phyloP scores from a whole-genome alignment of 1,140 invertebrate species.

The Trichomalopsis sarcophagae region DNA sequence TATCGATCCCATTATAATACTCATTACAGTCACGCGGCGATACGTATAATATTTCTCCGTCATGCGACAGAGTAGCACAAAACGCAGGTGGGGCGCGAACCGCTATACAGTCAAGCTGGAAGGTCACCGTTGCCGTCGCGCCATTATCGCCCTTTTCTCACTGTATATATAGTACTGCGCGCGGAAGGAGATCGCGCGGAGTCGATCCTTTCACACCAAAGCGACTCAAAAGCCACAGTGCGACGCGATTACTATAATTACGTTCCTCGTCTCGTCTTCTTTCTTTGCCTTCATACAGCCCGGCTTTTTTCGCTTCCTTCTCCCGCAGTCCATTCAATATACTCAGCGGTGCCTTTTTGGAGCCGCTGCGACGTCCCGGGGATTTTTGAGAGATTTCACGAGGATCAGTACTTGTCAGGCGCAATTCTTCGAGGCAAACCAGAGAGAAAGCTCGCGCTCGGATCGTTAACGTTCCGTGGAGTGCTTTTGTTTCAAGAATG shows the following conservation, averaged over 20 bases:
- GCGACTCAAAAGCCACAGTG: not conserved
- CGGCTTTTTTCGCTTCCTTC: not conserved
- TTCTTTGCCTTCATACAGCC: not conserved
- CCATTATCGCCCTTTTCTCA: not conserved
- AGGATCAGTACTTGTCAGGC: not conserved
- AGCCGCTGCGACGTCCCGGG: too few relatives aligned
- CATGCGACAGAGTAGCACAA: not conserved
- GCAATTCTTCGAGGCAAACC: not conserved
- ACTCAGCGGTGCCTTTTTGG: too few relatives aligned
- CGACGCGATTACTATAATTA: constrained; percentile 4
- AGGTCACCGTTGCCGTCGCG: not conserved
- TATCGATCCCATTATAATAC: not conserved
- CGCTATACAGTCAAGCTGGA: not conserved
- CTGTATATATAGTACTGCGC: not conserved
- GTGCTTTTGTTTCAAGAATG: not conserved
- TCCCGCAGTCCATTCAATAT: not conserved
- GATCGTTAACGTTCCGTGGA: not conserved
- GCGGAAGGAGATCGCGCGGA: not conserved
- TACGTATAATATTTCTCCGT: not conserved
- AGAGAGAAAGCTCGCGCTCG: not conserved
- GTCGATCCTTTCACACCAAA: not conserved
- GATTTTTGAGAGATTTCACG: not conserved
- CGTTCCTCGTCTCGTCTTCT: not conserved
- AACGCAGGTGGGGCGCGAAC: not conserved
- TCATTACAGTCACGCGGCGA: not conserved